These are phyloP conservation scores for Cinara cedri DNA, from an alignment of 2,888 invertebrate genomes.

Conservation along the genomic window DNA sequence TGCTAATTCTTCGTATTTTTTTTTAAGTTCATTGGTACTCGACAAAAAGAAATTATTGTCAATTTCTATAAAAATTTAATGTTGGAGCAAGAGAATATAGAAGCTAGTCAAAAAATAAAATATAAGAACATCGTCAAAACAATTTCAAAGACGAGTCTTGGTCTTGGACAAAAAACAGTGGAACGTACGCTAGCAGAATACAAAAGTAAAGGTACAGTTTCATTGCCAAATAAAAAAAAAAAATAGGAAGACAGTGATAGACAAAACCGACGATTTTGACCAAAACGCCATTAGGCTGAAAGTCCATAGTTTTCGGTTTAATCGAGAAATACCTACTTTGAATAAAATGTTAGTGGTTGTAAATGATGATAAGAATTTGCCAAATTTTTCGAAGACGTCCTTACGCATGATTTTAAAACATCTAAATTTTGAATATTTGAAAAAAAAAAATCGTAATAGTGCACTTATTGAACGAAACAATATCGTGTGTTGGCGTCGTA, in stretches of 20 bases:
- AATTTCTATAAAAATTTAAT: conserved; percentile 11
- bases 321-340: no score
- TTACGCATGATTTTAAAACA: conserved; percentile 16
- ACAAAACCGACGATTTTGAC: no score
- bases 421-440: conserved; percentile 21
- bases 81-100: no score
- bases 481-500: conserved; percentile 33
- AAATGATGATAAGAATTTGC: no score
- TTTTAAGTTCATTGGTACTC: conserved; percentile 8
- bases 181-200: neutral
- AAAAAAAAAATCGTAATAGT: conserved; percentile 26
- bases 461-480: conserved; percentile 30
- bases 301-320: no score
- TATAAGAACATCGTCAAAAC: neutral
- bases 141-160: neutral
- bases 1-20: neutral
- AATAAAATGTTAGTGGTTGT: no score
- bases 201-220: neutral
- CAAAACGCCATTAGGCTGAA: no score
- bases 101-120: conserved; percentile 11
- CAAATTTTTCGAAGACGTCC: no score
- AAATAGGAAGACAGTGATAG: neutral
- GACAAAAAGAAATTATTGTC: conserved; percentile 7
- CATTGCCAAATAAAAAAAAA: conserved; percentile 6
- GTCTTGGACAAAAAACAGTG: neutral